These are phyloP conservation scores for Drosophila pallidifrons DNA, from an alignment of 1,140 invertebrate genomes.

Conservation along the genomic window DNA sequence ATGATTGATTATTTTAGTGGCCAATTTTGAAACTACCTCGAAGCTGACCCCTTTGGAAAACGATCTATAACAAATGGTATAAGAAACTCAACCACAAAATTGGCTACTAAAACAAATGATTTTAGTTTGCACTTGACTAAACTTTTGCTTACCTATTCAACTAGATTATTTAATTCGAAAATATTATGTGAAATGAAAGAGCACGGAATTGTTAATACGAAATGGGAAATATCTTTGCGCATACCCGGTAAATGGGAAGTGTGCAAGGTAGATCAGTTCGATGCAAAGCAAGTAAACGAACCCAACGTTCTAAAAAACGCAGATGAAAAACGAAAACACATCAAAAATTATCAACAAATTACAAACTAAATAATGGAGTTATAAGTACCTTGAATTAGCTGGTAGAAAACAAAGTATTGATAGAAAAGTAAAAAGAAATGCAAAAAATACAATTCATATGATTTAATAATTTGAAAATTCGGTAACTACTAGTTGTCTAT, in stretches of 20 bases:
- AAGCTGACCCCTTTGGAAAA: constrained; percentile 60
- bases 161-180: background rate
- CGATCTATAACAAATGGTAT: constrained; percentile 23
- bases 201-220: constrained; percentile 71
- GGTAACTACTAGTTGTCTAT: constrained; percentile 59
- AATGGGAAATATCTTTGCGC: constrained; percentile 43
- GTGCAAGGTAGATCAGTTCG: constrained; percentile 28
- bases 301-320: constrained; percentile 58
- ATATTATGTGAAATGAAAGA: constrained; percentile 47
- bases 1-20: constrained; percentile 27
- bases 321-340: constrained; percentile 39
- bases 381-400: constrained; percentile 85
- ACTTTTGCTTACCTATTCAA: constrained; percentile 29
- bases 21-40: constrained; percentile 44
- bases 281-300: constrained; percentile 47
- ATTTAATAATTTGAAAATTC: constrained; percentile 39
- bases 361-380: constrained; percentile 75
- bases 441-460: constrained; percentile 43
- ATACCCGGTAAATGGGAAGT: background rate
- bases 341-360: constrained; percentile 52
- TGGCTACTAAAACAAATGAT: constrained; percentile 49
- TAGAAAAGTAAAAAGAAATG: constrained; percentile 34
- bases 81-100: constrained; percentile 31
- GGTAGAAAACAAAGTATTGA: constrained; percentile 69
- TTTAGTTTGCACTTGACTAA: constrained; percentile 4